A percentile compares a stretch with the other conserved stretches of the same genome.
Conservation (phyloP, 2,797 vertebrate genomes). For the Urocyon cinereoargenteus region DNA sequence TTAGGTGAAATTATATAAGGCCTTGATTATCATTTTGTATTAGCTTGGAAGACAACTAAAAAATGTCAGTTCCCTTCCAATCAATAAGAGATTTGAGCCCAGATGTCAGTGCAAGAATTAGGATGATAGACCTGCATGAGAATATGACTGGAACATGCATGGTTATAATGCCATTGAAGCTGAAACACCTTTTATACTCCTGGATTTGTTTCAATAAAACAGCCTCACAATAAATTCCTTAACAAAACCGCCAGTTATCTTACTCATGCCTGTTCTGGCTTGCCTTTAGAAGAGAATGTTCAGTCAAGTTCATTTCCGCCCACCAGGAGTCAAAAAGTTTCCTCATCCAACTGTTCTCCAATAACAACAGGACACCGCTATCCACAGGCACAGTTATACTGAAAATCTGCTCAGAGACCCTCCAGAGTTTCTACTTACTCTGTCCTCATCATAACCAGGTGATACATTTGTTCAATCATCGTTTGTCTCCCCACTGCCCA, state of each 20-base stretch:
- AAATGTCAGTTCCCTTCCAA: not conserved
- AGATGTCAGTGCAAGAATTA: not conserved
- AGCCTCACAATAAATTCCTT: not conserved
- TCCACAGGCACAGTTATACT: not conserved
- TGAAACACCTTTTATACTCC: not conserved
- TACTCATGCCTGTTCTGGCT: not conserved
- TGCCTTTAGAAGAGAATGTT: not conserved
- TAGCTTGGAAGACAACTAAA: conserved; percentile 34
- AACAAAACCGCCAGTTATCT: not conserved
- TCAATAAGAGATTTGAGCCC: not conserved
- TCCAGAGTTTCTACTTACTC: not conserved
- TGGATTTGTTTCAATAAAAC: not conserved
- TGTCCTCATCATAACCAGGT: not conserved
- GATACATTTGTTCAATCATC: not conserved
- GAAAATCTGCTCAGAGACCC: not conserved
- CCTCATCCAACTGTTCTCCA: not conserved
- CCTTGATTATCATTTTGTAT: not conserved
- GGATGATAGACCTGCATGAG: not conserved
- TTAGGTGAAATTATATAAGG: not conserved
- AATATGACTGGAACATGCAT: not conserved
- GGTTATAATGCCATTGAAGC: not conserved
- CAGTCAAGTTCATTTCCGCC: conserved; percentile 12
- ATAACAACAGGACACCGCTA: not conserved
- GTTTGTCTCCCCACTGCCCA: not conserved
- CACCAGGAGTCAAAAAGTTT: not conserved